Evolutionary conservation across 1,140 invertebrate genomes (phyloP).

Genomic region (Drosophila sulfurigaster): DNA sequence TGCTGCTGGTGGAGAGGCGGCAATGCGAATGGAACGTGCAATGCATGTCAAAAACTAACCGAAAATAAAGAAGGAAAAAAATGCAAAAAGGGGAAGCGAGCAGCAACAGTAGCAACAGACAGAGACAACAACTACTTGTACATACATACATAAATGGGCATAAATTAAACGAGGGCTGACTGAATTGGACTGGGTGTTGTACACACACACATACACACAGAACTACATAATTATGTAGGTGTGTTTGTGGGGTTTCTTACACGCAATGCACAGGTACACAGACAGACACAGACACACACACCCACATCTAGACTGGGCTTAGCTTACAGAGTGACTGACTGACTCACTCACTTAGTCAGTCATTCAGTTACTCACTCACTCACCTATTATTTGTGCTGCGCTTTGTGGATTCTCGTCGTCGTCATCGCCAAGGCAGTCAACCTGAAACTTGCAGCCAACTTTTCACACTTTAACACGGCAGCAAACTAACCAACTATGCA

Average conservation of each 20-base stretch:
- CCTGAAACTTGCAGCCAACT: slow-evolving; percentile 66
- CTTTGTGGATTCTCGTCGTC: slow-evolving; percentile 14
- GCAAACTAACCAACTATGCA: slow-evolving; percentile 37
- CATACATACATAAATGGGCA: slow-evolving; percentile 56
- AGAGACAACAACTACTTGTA: slow-evolving; percentile 33
- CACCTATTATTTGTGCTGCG: slow-evolving; percentile 24
- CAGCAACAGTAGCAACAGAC: slow-evolving; percentile 32
- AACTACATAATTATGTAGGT: slow-evolving; percentile 10
- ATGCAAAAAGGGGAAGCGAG: slow-evolving; percentile 15
- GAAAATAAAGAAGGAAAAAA: slow-evolving; percentile 13
- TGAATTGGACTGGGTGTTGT: slow-evolving; percentile 22
- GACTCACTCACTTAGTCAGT: slow-evolving; percentile 14
- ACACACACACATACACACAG: too few species aligned
- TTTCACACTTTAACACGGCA: slow-evolving; percentile 70
- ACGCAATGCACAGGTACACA: slow-evolving; percentile 36
- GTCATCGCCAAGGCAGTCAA: slow-evolving; percentile 58
- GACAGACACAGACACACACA: not conserved
- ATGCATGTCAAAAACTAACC: slow-evolving; percentile 54
- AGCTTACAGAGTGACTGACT: slow-evolving; percentile 26
- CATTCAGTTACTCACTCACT: slow-evolving; percentile 14
- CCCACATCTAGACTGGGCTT: slow-evolving; percentile 11
- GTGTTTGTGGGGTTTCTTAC: slow-evolving; percentile 24
- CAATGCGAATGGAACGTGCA: slow-evolving; percentile 55
- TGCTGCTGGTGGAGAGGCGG: not conserved
- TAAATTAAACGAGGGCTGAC: slow-evolving; percentile 59